Conservation (phyloP, 2,113 vertebrate species). For the Lagopus muta region DNA sequence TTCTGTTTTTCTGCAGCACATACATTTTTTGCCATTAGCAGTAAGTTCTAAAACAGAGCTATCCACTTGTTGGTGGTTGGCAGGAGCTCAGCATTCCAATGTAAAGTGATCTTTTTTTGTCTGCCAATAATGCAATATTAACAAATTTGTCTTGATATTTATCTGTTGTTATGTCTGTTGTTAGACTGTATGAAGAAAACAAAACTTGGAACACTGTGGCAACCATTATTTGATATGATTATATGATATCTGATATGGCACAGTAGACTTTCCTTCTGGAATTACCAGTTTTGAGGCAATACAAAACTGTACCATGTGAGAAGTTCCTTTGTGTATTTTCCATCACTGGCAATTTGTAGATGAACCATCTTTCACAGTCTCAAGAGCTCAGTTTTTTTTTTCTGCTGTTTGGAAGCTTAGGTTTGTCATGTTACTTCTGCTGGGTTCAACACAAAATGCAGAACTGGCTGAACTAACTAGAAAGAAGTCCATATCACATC, state of each 20-base stretch:
- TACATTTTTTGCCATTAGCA: conserved; percentile 1
- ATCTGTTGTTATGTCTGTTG: conserved; percentile 66
- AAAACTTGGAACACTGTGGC: conserved; percentile 22
- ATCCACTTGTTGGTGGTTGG: neutral
- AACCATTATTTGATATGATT: conserved; percentile 41
- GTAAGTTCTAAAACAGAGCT: conserved; percentile 36
- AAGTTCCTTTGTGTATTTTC: neutral
- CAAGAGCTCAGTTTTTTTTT: conserved; percentile 22
- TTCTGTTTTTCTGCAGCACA: neutral
- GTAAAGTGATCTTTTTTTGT: conserved; percentile 51
- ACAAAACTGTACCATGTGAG: neutral
- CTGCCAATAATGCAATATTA: conserved; percentile 58
- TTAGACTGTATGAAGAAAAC: conserved; percentile 29
- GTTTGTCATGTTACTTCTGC: neutral
- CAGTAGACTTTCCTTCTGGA: neutral
- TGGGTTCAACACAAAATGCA: neutral
- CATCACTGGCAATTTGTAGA: neutral
- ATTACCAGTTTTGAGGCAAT: neutral
- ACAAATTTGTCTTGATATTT: conserved; percentile 64
- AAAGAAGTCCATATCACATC: neutral
- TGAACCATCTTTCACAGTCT: neutral
- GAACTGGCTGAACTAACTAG: neutral
- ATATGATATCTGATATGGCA: conserved; percentile 45
- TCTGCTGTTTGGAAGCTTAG: neutral
- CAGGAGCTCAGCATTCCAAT: conserved; percentile 45